These are phyloP conservation scores for Lagopus muta DNA, from an alignment of 2,113 vertebrate genomes.

Conservation along the genomic window DNA sequence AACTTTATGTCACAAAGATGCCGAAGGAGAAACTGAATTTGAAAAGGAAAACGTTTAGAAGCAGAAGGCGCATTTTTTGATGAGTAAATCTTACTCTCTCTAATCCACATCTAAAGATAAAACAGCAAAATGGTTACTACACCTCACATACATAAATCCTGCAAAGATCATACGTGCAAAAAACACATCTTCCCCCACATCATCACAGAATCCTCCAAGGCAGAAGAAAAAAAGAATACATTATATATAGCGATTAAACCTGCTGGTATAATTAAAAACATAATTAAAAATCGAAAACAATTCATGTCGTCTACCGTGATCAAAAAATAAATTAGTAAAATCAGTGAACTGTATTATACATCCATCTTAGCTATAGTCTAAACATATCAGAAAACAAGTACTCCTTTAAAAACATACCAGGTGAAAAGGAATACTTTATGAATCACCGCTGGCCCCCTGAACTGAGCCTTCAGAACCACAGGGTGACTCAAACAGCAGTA, in stretches of 20 bases:
- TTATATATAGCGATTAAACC: not conserved
- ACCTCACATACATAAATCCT: not conserved
- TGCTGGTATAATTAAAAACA: constrained; percentile 18
- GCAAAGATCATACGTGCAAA: not conserved
- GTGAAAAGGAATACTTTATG: not conserved
- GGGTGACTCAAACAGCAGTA: not conserved
- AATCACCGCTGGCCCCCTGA: not conserved
- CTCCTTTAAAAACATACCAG: not conserved
- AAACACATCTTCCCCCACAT: not conserved
- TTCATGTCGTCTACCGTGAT: not conserved
- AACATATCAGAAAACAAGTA: not conserved
- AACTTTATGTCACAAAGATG: not conserved
- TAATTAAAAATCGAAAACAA: constrained; percentile 14
- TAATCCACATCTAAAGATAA: not conserved
- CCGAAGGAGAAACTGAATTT: not conserved
- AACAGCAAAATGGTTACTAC: not conserved
- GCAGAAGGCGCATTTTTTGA: not conserved
- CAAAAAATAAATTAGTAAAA: not conserved
- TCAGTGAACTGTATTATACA: not conserved
- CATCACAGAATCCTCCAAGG: not conserved
- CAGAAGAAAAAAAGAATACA: not conserved
- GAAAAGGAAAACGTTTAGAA: not conserved
- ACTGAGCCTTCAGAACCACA: not conserved
- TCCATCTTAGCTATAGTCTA: not conserved
- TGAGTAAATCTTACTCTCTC: not conserved